A percentile compares a stretch with the other conserved stretches of the same genome.
phyloP scores from a whole-genome alignment of 2,113 vertebrate genomes.

The Zonotrichia leucophrys region DNA sequence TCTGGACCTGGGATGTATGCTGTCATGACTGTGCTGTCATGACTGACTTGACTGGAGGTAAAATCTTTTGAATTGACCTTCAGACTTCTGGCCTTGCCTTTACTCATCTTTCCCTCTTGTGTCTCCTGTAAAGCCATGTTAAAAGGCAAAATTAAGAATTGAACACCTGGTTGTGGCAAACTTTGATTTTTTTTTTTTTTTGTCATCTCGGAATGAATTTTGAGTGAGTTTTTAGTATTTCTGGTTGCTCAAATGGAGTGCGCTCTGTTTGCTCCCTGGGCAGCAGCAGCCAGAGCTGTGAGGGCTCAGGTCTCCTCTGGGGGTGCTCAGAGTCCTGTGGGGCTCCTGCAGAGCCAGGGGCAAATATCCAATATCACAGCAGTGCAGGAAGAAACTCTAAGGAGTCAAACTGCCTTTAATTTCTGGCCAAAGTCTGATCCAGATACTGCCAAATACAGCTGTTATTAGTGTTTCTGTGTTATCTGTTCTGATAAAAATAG shows the following conservation, averaged over 20 bases:
- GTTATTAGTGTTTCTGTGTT: neutral
- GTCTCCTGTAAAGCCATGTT: neutral
- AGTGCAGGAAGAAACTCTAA: neutral
- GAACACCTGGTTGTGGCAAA: neutral
- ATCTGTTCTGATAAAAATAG: neutral
- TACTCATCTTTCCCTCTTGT: neutral
- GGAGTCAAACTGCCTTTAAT: neutral
- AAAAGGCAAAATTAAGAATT: neutral
- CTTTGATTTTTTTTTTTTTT: neutral
- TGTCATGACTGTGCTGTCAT: neutral
- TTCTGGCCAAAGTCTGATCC: neutral
- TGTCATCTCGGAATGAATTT: neutral
- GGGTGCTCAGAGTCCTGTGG: rapidly evolving
- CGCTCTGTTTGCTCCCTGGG: neutral
- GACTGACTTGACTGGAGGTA: neutral
- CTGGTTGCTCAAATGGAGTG: neutral
- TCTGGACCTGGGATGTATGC: neutral
- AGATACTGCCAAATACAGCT: neutral
- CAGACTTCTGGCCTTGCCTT: neutral
- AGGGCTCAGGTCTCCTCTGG: neutral
- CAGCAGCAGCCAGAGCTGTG: neutral
- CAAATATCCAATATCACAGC: neutral
- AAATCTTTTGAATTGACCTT: neutral
- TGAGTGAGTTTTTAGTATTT: neutral
- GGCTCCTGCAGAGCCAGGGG: neutral